Evolutionary conservation across 2,797 vertebrate genomes (phyloP).

Genomic region (Atherinosoma microstoma): DNA sequence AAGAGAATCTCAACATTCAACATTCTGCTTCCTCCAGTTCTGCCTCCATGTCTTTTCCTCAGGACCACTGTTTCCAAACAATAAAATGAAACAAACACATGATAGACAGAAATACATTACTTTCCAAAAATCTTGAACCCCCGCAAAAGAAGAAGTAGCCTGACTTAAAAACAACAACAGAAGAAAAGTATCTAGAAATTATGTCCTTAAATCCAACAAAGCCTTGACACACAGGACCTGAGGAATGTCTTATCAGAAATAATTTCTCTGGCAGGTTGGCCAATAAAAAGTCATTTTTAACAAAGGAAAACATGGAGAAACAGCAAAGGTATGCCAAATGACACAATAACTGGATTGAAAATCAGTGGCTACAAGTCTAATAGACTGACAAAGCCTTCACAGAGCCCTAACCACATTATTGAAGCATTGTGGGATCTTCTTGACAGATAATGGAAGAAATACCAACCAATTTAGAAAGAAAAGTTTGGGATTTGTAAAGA

Average conservation of each 20-base stretch:
- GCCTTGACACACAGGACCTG: not conserved
- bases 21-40: not conserved
- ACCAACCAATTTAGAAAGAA: not conserved
- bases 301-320: not conserved
- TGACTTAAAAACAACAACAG: too few species aligned
- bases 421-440: not conserved
- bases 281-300: not conserved
- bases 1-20: not conserved
- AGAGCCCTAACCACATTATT: not conserved
- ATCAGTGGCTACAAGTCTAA: not conserved
- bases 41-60: not conserved
- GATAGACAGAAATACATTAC: not conserved
- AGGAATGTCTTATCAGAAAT: not conserved
- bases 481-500: not conserved
- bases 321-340: not conserved
- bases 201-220: slow-evolving; percentile 6
- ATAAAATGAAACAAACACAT: not conserved
- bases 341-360: not conserved
- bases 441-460: too few species aligned
- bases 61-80: not conserved
- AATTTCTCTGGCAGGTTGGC: not conserved
- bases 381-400: not conserved
- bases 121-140: not conserved
- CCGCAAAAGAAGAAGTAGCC: not conserved
- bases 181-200: too few species aligned